Evolutionary conservation across 2,888 invertebrate genomes (phyloP), one percentile per base, ranked within the genome.

Genomic region (Acleris holmiana): DNA sequence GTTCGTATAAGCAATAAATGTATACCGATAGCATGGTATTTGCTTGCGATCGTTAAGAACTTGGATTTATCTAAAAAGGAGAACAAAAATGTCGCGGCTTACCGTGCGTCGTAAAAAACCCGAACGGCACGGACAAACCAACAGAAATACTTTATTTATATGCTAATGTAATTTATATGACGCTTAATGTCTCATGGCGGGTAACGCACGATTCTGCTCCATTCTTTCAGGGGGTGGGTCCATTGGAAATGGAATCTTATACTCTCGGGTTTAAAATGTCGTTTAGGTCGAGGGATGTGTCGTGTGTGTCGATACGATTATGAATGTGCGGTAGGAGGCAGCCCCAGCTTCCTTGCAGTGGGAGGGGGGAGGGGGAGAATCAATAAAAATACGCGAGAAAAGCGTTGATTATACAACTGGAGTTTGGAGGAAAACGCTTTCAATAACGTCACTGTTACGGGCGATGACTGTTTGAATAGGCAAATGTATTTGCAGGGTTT

Each of bases 151-250:
- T 92, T 92, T 91, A 92, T 92, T 91, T 92, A 92, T 91, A 92
- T 91, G 92, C 89, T 91, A 92, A 92, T 91, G 92, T 92, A 91
- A 92, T 91, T 92, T 92, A 92, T 92, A 91, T 91, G 91, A 91
- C 88, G 91, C 86, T 91, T 91, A 92, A 91, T 91, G 91, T 91
- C 91, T 91, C 85, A 84, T 89, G 85, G 86, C 83, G 88, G 90
- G 91, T 91, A 92, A 91, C 89, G 91, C 91, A 92, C 91, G 91
- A 91, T 88, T 89, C 85, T 83, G 84, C 78, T 87, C 85, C 86
- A 88, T 88, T 89, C 86, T 88, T 88, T 85, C 82, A 84, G 80
- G 58, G 64, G 58, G 49, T 48, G 62, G 35, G 48, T 61, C 57
- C 66, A 72, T 64, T 67, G 69, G 67, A 84, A 80, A 85, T 73